Evolutionary conservation across 1,140 invertebrate species (phyloP).

Genomic region (Pseudomyrmex cubaensis): DNA sequence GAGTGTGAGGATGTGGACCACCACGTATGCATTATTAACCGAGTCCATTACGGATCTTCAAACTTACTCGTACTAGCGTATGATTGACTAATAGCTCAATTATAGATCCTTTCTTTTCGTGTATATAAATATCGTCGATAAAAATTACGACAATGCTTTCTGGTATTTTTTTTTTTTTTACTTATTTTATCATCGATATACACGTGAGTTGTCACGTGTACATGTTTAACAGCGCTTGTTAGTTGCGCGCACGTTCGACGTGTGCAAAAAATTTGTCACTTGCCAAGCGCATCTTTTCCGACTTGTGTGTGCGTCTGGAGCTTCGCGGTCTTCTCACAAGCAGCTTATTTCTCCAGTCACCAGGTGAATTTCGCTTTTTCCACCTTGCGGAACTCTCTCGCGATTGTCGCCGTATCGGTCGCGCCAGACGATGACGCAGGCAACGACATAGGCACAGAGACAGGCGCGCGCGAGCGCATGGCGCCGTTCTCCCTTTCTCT

Average conservation of each 20-base stretch:
- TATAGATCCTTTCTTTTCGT: neutral
- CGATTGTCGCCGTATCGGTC: constrained; percentile 7
- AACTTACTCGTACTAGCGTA: constrained; percentile 22
- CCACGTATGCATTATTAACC: constrained; percentile 31
- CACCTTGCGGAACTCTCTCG: constrained; percentile 3
- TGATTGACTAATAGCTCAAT: constrained; percentile 20
- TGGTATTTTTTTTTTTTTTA: too few species aligned
- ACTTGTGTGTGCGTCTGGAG: neutral
- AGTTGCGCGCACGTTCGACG: neutral
- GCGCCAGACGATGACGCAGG: constrained; percentile 6
- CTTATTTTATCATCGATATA: neutral
- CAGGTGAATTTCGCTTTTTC: constrained; percentile 8
- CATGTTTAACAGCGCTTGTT: neutral
- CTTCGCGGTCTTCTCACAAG: neutral
- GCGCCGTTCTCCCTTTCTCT: neutral
- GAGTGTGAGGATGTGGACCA: constrained; percentile 16
- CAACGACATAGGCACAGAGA: neutral
- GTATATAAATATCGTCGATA: neutral
- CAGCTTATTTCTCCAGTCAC: neutral
- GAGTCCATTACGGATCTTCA: constrained; percentile 34
- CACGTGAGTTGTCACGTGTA: neutral
- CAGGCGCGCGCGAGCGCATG: neutral
- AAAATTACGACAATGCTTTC: neutral
- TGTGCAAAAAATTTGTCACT: neutral
- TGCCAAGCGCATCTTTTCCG: neutral